Evolutionary conservation across 2,113 vertebrate species (phyloP).

Genomic region (Microtus richardsoni): DNA sequence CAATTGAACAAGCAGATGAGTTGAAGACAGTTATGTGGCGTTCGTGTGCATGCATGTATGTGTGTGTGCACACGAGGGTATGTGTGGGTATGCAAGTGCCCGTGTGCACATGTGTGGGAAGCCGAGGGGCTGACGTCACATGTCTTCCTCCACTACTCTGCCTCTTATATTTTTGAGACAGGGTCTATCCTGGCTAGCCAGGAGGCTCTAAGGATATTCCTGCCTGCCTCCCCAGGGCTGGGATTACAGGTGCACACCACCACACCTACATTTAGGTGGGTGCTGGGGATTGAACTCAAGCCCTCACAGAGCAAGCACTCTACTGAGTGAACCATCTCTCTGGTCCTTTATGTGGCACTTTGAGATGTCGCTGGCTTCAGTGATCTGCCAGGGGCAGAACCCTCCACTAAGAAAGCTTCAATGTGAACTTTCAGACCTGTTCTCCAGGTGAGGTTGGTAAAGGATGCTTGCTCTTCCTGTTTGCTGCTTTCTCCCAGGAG

Average conservation of each 20-base stretch:
- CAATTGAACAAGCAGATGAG: neutral
- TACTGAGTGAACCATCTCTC: neutral
- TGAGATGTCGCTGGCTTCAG: neutral
- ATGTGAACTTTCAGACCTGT: neutral
- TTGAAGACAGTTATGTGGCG: neutral
- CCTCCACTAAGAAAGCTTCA: neutral
- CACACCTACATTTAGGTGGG: neutral
- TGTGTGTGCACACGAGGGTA: neutral
- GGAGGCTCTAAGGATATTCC: neutral
- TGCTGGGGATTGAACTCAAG: neutral
- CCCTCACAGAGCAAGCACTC: neutral
- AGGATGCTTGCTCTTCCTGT: neutral
- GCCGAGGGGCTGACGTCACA: neutral
- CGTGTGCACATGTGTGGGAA: neutral
- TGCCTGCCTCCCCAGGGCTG: neutral
- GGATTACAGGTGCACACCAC: too few species aligned
- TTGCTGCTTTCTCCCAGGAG: neutral
- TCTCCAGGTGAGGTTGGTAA: too few species aligned
- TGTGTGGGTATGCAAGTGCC: neutral
- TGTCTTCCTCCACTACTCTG: neutral
- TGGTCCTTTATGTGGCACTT: neutral
- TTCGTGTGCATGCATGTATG: neutral
- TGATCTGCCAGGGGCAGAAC: neutral
- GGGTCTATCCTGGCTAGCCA: neutral
- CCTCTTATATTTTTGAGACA: neutral